Base-by-base conservation (phyloP, 2,888 invertebrate species). In the Falcaria lacertinaria region DNA sequence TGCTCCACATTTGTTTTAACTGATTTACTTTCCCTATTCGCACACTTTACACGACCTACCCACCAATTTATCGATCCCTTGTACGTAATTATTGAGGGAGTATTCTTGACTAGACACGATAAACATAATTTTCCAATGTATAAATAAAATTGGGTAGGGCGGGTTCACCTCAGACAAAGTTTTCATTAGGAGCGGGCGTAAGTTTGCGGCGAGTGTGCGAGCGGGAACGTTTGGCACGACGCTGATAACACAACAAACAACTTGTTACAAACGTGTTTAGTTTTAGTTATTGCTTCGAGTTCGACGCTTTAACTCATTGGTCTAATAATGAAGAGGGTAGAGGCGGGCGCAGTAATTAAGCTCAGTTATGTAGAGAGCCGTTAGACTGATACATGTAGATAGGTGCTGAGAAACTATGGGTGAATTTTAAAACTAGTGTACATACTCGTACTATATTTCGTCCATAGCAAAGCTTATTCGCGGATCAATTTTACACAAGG, bases 251-350 rank as follows among this genome's bases (percentile, higher is more conserved):
- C 81, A 84, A 87, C 87, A 86, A 85, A 86, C 87, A 88, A 87
- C 85, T 89, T 86, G 88, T 88, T 88, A 86, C 87, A 84, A 87
- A 88, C 88, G 84, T 86, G 85, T 87, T 88, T 85, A 87, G 87
- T 87, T 87, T 87, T 84, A 87, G 87, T 85, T 87, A 86, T 87
- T 85, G 82, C 86, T 74, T 70, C 69, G 77, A 86, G 80, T 86
- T 87, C 83, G 84, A 82, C 80, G 81, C 73, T 82, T 82, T 80
- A 80, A 83, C 81, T 86, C 84, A 86, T 84, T 85, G 82, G 67
- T 81, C 79, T 76, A 79, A 79, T 85, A 85, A 85, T 83, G 79
- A 83, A 83, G 82, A 77, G 79, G 75, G 80, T 73, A 71, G 66
- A 60, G 57, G 60, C 60, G 64, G 64, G 64, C 57, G 64, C 64